These are phyloP conservation scores for Sylvilagus bachmani DNA, from an alignment of 2,113 vertebrate species.

Conservation along the genomic window DNA sequence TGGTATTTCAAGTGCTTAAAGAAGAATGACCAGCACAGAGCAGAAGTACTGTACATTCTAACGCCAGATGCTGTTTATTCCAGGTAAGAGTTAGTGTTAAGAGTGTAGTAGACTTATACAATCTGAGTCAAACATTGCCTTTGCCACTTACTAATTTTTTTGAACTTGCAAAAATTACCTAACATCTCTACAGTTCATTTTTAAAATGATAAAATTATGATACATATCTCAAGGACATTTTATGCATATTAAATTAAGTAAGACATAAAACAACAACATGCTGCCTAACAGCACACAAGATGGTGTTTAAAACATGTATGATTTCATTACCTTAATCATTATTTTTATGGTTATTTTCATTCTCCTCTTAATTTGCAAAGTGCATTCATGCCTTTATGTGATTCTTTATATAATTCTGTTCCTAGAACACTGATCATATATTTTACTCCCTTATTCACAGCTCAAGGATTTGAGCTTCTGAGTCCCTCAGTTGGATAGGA, in stretches of 20 bases:
- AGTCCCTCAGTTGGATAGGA: not conserved
- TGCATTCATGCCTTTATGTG: not conserved
- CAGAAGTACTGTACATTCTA: not conserved
- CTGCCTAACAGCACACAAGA: not conserved
- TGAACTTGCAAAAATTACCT: not conserved
- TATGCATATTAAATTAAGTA: constrained; percentile 26
- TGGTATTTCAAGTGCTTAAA: not conserved
- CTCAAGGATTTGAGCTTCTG: not conserved
- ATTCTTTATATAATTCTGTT: not conserved
- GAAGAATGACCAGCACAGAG: not conserved
- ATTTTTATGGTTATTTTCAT: not conserved
- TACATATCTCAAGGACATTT: not conserved
- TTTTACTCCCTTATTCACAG: not conserved
- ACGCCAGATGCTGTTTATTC: not conserved
- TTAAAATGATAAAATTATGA: not conserved
- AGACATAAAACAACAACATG: constrained; percentile 4
- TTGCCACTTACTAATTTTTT: not conserved
- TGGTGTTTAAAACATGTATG: not conserved
- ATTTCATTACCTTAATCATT: not conserved
- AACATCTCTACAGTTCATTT: not conserved
- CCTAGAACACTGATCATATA: not conserved
- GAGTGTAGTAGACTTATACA: not conserved
- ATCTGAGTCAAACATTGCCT: not conserved
- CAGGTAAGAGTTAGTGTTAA: not conserved
- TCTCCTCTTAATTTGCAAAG: not conserved